These are phyloP conservation scores for Zophobas atratus DNA, from an alignment of 1,140 invertebrate species.

Conservation along the genomic window DNA sequence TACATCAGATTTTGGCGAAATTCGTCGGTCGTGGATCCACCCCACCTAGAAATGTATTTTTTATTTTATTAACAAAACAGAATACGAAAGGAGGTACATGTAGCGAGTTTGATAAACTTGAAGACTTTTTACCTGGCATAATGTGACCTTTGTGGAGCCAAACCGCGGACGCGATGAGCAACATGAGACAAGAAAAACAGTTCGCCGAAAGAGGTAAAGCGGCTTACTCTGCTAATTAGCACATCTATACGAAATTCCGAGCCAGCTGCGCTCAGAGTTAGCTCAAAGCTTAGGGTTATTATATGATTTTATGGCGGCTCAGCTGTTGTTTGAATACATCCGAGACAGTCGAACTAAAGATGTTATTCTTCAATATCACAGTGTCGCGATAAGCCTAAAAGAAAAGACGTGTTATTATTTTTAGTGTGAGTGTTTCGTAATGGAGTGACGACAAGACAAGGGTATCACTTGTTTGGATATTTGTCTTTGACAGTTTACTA, in stretches of 20 bases:
- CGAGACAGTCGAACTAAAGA: slow-evolving; percentile 47
- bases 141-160: slow-evolving; percentile 28
- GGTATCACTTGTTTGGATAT: slow-evolving; percentile 54
- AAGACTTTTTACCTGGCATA: slow-evolving; percentile 3
- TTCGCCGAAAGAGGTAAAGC: slow-evolving; percentile 63
- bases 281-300: slow-evolving; percentile 39
- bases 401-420: slow-evolving; percentile 54
- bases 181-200: slow-evolving; percentile 43
- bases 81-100: no score
- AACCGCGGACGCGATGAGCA: slow-evolving; percentile 46
- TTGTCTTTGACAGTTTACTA: slow-evolving; percentile 59
- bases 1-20: no score
- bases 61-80: no score
- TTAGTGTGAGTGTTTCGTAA: slow-evolving; percentile 39
- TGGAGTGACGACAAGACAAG: slow-evolving; percentile 52
- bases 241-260: slow-evolving; percentile 66
- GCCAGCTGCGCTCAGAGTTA: slow-evolving; percentile 55
- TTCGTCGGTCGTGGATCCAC: no score
- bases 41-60: no score
- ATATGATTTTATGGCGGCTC: slow-evolving; percentile 52
- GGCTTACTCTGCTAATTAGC: slow-evolving; percentile 64
- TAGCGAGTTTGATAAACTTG: no score
- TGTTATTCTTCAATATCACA: slow-evolving; percentile 53
- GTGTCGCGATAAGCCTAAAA: slow-evolving; percentile 53
- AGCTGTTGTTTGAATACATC: slow-evolving; percentile 51